Percentiles rank a stretch among this genome's conserved stretches.
Evolutionary conservation across 1,140 invertebrate genomes (phyloP).

Genomic region (Cydia strobilella): DNA sequence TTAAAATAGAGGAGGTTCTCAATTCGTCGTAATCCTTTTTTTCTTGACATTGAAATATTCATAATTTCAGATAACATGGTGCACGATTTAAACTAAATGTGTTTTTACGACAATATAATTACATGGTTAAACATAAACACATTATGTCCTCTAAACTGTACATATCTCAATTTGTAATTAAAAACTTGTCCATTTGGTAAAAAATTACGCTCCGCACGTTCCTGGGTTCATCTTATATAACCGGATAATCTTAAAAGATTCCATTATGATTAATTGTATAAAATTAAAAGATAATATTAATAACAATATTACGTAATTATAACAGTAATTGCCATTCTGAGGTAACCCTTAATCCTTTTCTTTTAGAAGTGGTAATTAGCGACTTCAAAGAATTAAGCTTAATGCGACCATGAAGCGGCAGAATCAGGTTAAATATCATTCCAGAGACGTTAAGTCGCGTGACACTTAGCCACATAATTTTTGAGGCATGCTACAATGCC

Average conservation of each 20-base stretch:
- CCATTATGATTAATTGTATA: background rate
- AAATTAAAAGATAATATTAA: background rate
- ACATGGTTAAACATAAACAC: no score
- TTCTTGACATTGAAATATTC: no score
- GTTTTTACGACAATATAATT: no score
- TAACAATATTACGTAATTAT: constrained; percentile 1
- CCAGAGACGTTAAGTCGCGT: background rate
- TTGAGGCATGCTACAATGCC: background rate
- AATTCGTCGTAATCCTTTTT: no score
- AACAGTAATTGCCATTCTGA: background rate
- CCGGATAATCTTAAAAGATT: background rate
- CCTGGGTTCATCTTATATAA: background rate
- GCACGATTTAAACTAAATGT: no score
- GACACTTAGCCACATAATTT: background rate
- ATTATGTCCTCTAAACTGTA: no score
- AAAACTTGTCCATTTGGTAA: background rate
- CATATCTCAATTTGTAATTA: background rate
- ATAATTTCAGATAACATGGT: no score
- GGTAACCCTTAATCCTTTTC: constrained; percentile 7
- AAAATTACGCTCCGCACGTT: background rate
- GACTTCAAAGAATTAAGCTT: constrained; percentile 9
- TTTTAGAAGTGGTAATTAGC: background rate
- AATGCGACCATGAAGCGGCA: background rate
- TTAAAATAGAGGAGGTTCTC: no score
- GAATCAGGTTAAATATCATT: constrained; percentile 12